Evolutionary conservation across 2,113 vertebrate species (phyloP), one percentile per base, ranked within the genome.

Genomic region (Leucosticte australis): DNA sequence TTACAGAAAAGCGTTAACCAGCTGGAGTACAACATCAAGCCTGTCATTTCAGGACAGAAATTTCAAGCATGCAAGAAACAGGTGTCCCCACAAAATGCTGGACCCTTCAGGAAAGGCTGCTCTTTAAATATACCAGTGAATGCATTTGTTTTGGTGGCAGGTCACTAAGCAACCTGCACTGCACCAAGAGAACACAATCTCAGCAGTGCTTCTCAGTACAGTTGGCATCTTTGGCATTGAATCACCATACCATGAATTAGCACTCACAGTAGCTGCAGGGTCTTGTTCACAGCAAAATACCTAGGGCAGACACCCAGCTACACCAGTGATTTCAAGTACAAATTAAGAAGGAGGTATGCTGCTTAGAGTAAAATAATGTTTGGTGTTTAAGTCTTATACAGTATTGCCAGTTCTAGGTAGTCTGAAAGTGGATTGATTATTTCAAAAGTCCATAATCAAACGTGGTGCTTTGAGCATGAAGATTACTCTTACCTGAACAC

Each of bases 101-200:
- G 90, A 69, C 86, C 47, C 30, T 62, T 91, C 3, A 20, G 82
- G 70, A 94, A 81, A 95, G 71, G 39, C 81, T 82, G 87, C 27
- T 88, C 97, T 97, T 97, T 96, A 97, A 98, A 98, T 98, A 97
- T 46, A 59, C 74, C 8, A 95, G 73, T 97, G 97, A 95, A 83
- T 6, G 4, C 73, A 84, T 97, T 97, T 98, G 97, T 98, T 98
- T 95, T 97, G 95, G 78, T 95, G 96, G 77, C 55, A 53, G 15
- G 97, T 98, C 49, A 55, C 98, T 92, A 94, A 73, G 98, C 88
- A 97, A 98, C 97, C 60, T 79, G 56, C 16, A 37, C 65, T 52
- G 59, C 84, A 31, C 9, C 1, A 3, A 26, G 65, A 78, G 84
- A 94, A 78, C 21, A 91, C 64, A 64, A 13, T 55, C 90, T 83